phyloP scores from a whole-genome alignment of 2,797 vertebrate species.

The Cryptoprocta ferox region DNA sequence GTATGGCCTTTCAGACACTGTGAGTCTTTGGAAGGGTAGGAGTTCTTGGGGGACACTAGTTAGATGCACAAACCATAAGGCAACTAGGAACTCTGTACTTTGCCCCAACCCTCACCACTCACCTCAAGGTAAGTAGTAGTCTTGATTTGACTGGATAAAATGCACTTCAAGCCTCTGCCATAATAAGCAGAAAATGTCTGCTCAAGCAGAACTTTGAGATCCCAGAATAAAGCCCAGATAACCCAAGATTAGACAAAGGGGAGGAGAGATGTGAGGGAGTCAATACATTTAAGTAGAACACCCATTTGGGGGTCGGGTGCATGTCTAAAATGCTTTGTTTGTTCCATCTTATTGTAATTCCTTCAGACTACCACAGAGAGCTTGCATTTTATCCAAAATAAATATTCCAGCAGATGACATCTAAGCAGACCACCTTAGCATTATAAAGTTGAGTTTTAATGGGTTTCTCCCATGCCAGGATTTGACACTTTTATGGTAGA shows the following conservation, averaged over 20 bases:
- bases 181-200: constrained; percentile 20
- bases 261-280: not conserved
- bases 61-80: not conserved
- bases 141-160: not conserved
- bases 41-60: not conserved
- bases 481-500: constrained; percentile 26
- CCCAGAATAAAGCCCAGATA: constrained; percentile 6
- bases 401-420: constrained; percentile 61
- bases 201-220: constrained; percentile 8
- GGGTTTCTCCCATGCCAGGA: constrained; percentile 42
- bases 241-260: not conserved
- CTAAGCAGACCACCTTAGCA: constrained; percentile 1
- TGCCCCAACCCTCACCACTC: not conserved
- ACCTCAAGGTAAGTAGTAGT: not conserved
- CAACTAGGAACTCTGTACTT: not conserved
- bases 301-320: not conserved
- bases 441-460: constrained; percentile 44
- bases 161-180: not conserved
- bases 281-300: not conserved
- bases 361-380: not conserved
- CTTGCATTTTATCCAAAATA: constrained; percentile 66
- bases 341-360: not conserved
- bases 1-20: not conserved
- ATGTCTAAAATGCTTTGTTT: not conserved
- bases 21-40: not conserved